A percentile compares a stretch with the other conserved stretches of the same genome.
Evolutionary conservation across 2,797 vertebrate species (phyloP).

Genomic region (Nyctalus aviator): DNA sequence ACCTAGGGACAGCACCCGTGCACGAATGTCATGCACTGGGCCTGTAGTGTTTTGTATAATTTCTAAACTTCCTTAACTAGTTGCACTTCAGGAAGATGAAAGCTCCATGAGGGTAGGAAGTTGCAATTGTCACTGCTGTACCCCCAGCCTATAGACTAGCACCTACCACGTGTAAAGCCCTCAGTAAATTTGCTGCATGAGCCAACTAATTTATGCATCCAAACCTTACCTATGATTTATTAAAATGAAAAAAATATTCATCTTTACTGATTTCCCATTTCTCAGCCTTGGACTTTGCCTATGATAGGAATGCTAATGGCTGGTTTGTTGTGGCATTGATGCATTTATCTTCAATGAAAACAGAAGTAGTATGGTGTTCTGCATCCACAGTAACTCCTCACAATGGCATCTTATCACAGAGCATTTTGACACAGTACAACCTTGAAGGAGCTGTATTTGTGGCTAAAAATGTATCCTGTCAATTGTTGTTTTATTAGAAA

Average conservation of each 20-base stretch:
- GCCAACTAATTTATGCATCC: not conserved
- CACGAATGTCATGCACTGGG: too few species aligned
- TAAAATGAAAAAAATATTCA: not conserved
- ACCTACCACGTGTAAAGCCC: not conserved
- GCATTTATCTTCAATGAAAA: constrained; percentile 25
- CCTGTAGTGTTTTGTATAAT: not conserved
- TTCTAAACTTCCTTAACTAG: not conserved
- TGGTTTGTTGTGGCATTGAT: not conserved
- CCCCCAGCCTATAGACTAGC: not conserved
- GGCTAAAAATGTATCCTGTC: not conserved
- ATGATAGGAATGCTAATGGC: not conserved
- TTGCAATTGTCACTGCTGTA: not conserved
- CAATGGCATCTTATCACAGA: not conserved
- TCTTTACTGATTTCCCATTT: constrained; percentile 24
- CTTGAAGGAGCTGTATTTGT: not conserved
- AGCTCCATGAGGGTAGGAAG: not conserved
- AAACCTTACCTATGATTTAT: not conserved
- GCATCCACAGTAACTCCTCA: not conserved
- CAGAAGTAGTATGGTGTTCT: not conserved
- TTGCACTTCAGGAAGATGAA: not conserved
- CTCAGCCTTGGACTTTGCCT: not conserved
- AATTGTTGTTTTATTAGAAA: constrained; percentile 60
- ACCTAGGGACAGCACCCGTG: too few species aligned
- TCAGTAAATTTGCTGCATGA: not conserved
- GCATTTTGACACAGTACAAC: constrained; percentile 36